Evolutionary conservation across 2,113 vertebrate species (phyloP).

Genomic region (Romanogobio albipinnatus): DNA sequence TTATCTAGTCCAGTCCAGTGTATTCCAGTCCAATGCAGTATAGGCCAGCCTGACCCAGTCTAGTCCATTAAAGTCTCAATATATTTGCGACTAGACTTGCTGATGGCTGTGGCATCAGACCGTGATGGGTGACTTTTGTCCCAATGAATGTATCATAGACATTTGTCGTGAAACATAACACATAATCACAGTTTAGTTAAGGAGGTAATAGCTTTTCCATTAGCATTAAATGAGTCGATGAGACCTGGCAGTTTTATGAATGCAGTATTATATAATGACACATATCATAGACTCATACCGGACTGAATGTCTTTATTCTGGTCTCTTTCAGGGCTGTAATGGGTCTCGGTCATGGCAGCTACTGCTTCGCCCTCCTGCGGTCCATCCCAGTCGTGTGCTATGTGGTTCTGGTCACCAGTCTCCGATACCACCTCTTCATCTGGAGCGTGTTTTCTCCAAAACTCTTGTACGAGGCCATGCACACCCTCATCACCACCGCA

Average conservation of each 20-base stretch:
- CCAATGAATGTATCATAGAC: not conserved
- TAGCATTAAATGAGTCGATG: constrained; percentile 1
- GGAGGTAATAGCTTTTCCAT: not conserved
- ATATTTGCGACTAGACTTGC: not conserved
- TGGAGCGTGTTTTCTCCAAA: constrained; percentile 99
- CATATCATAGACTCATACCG: not conserved
- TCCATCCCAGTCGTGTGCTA: constrained; percentile 85
- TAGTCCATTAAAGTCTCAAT: not conserved
- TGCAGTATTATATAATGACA: not conserved
- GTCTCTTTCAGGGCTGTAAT: constrained; percentile 74
- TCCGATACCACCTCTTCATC: constrained; percentile 97
- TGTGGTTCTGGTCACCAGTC: constrained; percentile 83
- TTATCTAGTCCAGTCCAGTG: not conserved
- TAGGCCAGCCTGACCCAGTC: not conserved
- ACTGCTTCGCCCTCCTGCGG: constrained; percentile 86
- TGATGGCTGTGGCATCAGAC: not conserved
- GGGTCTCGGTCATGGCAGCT: constrained; percentile 85
- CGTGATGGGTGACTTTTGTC: not conserved
- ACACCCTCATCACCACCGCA: constrained; percentile 81
- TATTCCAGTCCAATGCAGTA: not conserved
- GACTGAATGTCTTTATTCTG: not conserved
- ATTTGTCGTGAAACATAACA: not conserved
- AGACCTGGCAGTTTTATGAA: not conserved
- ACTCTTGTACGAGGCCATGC: constrained; percentile 92
- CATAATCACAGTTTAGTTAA: not conserved